phyloP scores from a whole-genome alignment of 2,113 vertebrate species.

The Azemiops feae region DNA sequence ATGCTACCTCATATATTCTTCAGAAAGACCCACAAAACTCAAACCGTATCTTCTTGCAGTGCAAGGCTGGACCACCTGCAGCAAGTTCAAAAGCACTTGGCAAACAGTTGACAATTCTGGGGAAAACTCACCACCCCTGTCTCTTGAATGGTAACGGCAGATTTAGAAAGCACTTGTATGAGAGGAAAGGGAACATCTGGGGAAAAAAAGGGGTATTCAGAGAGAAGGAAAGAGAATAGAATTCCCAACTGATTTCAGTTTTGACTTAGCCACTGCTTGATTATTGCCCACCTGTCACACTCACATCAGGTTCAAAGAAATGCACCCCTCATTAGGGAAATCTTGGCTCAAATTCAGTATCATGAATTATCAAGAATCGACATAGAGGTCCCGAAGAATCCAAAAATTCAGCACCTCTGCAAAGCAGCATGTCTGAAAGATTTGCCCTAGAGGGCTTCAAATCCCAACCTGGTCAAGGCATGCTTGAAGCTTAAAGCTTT shows the following conservation, averaged over 20 bases:
- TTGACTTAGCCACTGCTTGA: neutral
- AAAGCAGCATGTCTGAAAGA: neutral
- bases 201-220: neutral
- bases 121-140: neutral
- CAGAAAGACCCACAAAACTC: neutral
- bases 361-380: neutral
- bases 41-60: neutral
- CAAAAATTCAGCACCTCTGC: neutral
- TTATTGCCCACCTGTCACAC: neutral
- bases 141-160: neutral
- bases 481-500: neutral
- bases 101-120: neutral
- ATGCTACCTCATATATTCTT: neutral
- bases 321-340: neutral
- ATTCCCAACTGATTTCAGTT: neutral
- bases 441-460: neutral
- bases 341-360: neutral
- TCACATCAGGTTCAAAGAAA: neutral
- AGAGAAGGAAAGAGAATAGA: neutral
- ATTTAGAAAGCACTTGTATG: neutral
- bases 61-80: neutral
- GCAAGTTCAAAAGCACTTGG: neutral
- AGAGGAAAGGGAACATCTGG: neutral
- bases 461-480: neutral
- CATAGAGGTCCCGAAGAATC: neutral